Evolutionary conservation across 2,888 invertebrate species (phyloP), one percentile per base, ranked within the genome.

Genomic region (Julus scanicus): DNA sequence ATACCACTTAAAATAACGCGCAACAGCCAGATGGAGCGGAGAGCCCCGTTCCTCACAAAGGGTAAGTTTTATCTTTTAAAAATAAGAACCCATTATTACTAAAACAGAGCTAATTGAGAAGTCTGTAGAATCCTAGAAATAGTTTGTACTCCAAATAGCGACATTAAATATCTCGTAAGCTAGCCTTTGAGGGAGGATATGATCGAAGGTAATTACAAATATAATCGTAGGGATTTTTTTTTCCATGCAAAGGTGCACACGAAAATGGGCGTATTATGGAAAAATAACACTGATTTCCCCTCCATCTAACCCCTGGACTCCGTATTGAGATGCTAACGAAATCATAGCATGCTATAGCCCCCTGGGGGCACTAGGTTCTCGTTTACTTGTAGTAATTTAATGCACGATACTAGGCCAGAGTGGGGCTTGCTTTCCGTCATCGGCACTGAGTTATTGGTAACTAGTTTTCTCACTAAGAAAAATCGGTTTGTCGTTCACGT

Each of bases 1-100:
- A 71, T 71, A 71, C 71, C 71, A 71, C 71, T 71, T 71, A 71
- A 71, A 71, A 71, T 71, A 71, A 71, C 71, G 71, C 71, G 71
- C 71, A 29, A 71, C 71, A 71, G 71, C 71, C 71, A n/a, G 29
- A n/a, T 29, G 71, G 71, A 71, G 29, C 71, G 71, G 20, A 71
- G 29, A 20, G 71, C 29, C 71, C 71, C 20, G 71, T 29, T 11
- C n/a, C 71, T 71, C 71, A 71, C 29, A 29, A n/a, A 29, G 71
- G 71, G 71, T 71, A 71, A 71, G 71, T 71, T 71, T 63, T 71
- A 71, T 71, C 71, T 71, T 17, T 71, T 71, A 29, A 71, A 71
- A 71, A 71, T 71, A 71, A 71, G 29, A 71, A 71, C 71, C 71
- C 71, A 71, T 71, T 71, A 71, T 71, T 71, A 71, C 71, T 71